Percentiles rank a stretch among this genome's conserved stretches.
phyloP scores from a whole-genome alignment of 2,888 invertebrate genomes.

The Lasioglossum oenotherae region DNA sequence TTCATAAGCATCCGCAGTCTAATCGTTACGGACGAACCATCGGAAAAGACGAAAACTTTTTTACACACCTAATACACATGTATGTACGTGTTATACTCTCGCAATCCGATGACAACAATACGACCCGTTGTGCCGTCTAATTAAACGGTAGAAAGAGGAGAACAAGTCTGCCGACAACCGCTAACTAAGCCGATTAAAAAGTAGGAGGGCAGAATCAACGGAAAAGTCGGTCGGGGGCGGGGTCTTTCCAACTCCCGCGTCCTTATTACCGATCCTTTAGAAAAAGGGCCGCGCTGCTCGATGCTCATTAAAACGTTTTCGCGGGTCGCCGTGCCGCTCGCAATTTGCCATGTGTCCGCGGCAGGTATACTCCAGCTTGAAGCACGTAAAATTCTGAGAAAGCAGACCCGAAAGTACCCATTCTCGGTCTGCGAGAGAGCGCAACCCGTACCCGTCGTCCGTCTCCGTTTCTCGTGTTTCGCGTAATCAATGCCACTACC shows the following conservation, averaged over 20 bases:
- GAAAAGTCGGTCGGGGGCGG: constrained; percentile 17
- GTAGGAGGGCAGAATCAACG: constrained; percentile 21
- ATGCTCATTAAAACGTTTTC: constrained; percentile 79
- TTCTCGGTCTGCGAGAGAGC: constrained; percentile 9
- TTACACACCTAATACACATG: too few species aligned
- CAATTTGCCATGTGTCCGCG: constrained; percentile 75
- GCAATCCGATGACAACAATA: neutral
- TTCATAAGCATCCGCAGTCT: too few species aligned
- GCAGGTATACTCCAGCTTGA: constrained; percentile 64
- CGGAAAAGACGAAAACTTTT: too few species aligned
- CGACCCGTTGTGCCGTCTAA: neutral
- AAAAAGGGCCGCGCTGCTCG: constrained; percentile 45
- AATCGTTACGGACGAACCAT: too few species aligned
- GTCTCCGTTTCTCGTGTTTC: constrained; percentile 35
- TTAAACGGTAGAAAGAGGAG: neutral
- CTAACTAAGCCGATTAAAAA: constrained; percentile 25
- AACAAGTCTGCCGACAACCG: neutral
- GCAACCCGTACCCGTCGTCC: constrained; percentile 7
- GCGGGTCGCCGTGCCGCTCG: constrained; percentile 62
- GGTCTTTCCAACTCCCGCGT: constrained; percentile 31
- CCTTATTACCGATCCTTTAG: constrained; percentile 62
- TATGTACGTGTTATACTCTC: neutral
- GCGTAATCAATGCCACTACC: constrained; percentile 35
- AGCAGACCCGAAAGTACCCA: constrained; percentile 61
- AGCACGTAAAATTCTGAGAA: constrained; percentile 76